Base-by-base conservation (phyloP, 2,888 invertebrate genomes). In the Pasiphila rectangulata region DNA sequence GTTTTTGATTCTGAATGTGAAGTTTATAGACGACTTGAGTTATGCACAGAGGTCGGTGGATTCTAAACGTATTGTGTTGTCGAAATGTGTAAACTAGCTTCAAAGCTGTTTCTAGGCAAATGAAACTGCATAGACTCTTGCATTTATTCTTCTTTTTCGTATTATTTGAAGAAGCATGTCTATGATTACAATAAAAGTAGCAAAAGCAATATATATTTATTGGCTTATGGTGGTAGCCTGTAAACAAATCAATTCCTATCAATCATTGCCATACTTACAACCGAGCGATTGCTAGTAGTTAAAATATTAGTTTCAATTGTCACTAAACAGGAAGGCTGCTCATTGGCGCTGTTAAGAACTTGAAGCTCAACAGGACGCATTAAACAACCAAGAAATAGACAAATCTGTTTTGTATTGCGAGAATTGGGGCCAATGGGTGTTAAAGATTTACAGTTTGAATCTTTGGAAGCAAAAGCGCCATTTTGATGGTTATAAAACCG, bases 241-340 rank as follows among this genome's bases (percentile, higher is more conserved):
- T 19, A 36, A 30, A 49, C 36, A 37, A 44, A 49, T 45, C 25
- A 49, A 36, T 45, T 44, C 21, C 32, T 16, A 44, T 45, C 39
- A 30, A 40, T 49, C 49, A 40, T 3, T 12, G 9, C 9, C 23
- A 15, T 15, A 34, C 27, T 7, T 13, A 13, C 7, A 21, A 29
- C 21, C 23, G 27, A 19, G 39, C 35, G 23, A 46, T 46, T 43
- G 43, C 32, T 20, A 16, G 48, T 47, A 32, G 38, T 54, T 51
- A 44, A 47, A 52, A 41, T 32, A 42, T 34, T 29, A 46, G 47
- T 51, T 45, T 51, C 65, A 63, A 62, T 61, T 66, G 63, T 61
- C 52, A 52, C 49, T 61, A 62, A 68, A 61, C 70, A 68, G 70
- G 70, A 70, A 67, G 63, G 40, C 41, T 48, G 56, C 56, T 63